Evolutionary conservation across 2,797 vertebrate genomes (phyloP).

Genomic region (Jordanella pulchra): DNA sequence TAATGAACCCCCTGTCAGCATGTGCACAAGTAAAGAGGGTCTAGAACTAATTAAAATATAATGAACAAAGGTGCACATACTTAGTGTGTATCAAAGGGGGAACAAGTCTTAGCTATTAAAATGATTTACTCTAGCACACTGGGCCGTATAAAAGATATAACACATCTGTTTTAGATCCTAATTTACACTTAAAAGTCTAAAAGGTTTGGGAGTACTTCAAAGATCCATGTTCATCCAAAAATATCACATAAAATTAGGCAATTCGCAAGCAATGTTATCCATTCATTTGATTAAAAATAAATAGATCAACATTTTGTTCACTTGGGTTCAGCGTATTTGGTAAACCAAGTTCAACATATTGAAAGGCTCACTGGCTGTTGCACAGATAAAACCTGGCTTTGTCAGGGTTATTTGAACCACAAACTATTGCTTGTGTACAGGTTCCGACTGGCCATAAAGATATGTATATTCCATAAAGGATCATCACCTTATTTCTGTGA

Average conservation of each 20-base stretch:
- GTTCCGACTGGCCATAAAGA: not conserved
- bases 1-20: constrained; percentile 32
- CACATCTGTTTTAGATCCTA: not conserved
- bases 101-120: constrained; percentile 4
- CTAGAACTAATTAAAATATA: constrained; percentile 25
- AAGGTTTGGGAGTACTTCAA: not conserved
- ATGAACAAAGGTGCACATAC: constrained; percentile 11
- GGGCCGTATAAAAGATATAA: not conserved
- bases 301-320: not conserved
- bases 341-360: not conserved
- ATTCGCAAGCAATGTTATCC: not conserved
- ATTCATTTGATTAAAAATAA: not conserved
- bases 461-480: not conserved
- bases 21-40: constrained; percentile 17
- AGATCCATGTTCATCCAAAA: no score
- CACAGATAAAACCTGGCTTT: not conserved
- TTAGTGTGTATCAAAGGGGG: not conserved
- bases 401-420: not conserved
- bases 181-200: not conserved
- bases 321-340: not conserved
- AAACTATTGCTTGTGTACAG: not conserved
- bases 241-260: not conserved
- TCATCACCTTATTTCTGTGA: not conserved
- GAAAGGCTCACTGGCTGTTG: not conserved
- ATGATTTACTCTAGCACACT: not conserved